Conservation (phyloP, 2,113 vertebrate genomes). For the Uria lomvia region DNA sequence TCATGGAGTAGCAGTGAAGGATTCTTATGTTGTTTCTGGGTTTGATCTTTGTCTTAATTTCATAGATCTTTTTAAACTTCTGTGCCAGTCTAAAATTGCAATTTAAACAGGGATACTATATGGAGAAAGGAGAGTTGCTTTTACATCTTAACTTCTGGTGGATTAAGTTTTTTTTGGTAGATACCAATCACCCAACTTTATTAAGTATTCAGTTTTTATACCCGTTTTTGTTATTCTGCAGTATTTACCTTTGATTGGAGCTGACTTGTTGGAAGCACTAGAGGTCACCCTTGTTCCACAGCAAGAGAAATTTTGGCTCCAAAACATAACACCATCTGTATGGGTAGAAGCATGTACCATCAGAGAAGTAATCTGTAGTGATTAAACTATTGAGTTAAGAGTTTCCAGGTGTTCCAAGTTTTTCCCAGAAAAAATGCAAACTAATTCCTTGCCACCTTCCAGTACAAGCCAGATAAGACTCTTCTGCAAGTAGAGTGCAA, state of each 20-base stretch:
- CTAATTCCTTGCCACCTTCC: not conserved
- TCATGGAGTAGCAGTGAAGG: not conserved
- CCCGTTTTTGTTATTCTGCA: not conserved
- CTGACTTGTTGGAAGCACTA: conserved; percentile 24
- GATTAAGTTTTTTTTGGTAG: not conserved
- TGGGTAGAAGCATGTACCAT: not conserved
- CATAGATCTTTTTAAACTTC: not conserved
- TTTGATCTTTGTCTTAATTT: not conserved
- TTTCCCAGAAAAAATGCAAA: not conserved
- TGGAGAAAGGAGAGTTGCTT: not conserved
- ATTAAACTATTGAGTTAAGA: not conserved
- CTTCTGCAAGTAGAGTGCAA: not conserved
- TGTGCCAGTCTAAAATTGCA: not conserved
- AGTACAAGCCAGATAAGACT: not conserved
- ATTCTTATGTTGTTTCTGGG: not conserved
- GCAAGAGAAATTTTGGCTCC: not conserved
- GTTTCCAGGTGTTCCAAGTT: not conserved
- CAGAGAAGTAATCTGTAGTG: not conserved
- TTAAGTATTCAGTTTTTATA: not conserved
- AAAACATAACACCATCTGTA: not conserved
- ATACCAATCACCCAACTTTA: not conserved
- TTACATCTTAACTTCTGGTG: not conserved
- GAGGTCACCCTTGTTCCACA: conserved; percentile 52
- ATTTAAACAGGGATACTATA: not conserved
- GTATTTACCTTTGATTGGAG: not conserved